phyloP scores from a whole-genome alignment of 2,797 vertebrate genomes.

The Amblyraja radiata region DNA sequence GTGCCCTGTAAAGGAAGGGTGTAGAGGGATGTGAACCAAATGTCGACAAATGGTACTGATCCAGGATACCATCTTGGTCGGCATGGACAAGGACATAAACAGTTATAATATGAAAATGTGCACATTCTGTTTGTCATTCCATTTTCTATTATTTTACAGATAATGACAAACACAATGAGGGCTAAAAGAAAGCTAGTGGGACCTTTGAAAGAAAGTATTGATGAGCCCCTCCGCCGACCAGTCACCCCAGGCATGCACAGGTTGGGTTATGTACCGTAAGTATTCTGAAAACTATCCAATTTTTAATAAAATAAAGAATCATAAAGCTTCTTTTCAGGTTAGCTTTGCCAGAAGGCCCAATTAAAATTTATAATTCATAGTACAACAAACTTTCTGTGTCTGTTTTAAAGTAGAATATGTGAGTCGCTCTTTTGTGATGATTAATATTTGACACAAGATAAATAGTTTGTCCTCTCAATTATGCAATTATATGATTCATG shows the following conservation, averaged over 20 bases:
- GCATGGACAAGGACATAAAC: background rate
- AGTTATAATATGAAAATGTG: background rate
- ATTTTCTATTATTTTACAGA: conserved; percentile 54
- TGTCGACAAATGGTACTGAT: too few relatives aligned
- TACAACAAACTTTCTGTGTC: background rate
- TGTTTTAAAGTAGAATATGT: background rate
- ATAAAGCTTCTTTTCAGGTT: background rate
- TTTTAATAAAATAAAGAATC: background rate
- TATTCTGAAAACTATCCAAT: background rate
- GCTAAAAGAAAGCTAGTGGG: conserved; percentile 59
- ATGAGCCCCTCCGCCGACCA: conserved; percentile 78
- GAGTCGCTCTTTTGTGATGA: background rate
- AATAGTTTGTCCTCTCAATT: background rate
- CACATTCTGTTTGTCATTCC: background rate
- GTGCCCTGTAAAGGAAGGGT: background rate
- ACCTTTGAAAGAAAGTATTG: conserved; percentile 52
- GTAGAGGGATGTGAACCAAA: too few relatives aligned
- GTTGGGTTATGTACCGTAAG: conserved; percentile 54
- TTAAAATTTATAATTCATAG: background rate
- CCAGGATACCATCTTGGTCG: too few relatives aligned
- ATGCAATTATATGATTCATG: background rate
- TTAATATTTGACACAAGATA: background rate
- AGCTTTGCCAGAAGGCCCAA: background rate
- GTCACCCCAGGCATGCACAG: conserved; percentile 76
- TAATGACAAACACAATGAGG: conserved; percentile 86